phyloP scores from a whole-genome alignment of 2,797 vertebrate genomes.

The Sebastes matsubarae region DNA sequence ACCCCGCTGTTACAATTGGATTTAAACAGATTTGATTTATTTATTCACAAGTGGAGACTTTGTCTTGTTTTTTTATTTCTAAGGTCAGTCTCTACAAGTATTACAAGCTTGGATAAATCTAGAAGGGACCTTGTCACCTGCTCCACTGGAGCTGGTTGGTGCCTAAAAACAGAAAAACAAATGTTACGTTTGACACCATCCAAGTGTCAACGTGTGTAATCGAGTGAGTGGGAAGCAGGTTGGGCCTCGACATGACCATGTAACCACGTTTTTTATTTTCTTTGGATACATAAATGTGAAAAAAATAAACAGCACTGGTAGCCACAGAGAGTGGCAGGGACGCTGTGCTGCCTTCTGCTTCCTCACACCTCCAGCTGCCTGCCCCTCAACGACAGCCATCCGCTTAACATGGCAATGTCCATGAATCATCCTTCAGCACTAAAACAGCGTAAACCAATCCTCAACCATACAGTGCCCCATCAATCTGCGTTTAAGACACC shows the following conservation, averaged over 20 bases:
- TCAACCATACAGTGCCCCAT: slow-evolving; percentile 15
- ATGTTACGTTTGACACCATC: slow-evolving; percentile 18
- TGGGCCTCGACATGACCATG: neutral
- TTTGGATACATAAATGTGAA: slow-evolving; percentile 24
- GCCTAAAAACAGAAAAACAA: neutral
- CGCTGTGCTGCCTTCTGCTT: slow-evolving; percentile 50
- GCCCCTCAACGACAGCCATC: slow-evolving; percentile 31
- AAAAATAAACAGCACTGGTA: slow-evolving; percentile 3
- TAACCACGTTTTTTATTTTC: neutral
- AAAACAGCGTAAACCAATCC: slow-evolving; percentile 8
- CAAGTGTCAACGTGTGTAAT: slow-evolving; percentile 26
- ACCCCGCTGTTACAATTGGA: slow-evolving; percentile 20
- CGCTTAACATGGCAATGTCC: slow-evolving; percentile 20
- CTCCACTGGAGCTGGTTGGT: slow-evolving; percentile 10
- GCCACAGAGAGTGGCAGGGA: slow-evolving; percentile 21
- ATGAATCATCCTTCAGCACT: slow-evolving; percentile 46
- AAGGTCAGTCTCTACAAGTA: neutral
- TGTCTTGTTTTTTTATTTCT: slow-evolving; percentile 4
- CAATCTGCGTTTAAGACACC: slow-evolving; percentile 33
- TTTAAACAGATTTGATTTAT: neutral
- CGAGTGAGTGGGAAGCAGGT: neutral
- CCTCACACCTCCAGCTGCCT: slow-evolving; percentile 41
- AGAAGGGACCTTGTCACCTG: slow-evolving; percentile 33
- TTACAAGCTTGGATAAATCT: neutral
- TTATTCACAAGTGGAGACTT: neutral